Conservation (phyloP, 2,113 vertebrate genomes). For the Silurus meridionalis region DNA sequence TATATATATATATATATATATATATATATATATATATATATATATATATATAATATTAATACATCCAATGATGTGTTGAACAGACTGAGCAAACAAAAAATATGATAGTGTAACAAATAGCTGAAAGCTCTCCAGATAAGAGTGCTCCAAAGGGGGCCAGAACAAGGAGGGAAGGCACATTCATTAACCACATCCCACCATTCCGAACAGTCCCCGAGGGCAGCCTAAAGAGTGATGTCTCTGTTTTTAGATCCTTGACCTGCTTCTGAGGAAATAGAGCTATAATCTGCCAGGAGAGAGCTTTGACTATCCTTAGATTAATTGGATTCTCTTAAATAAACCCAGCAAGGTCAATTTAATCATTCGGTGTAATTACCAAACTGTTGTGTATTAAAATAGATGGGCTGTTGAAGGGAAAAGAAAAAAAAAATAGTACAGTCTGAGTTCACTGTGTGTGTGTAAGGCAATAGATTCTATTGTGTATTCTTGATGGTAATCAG, state of each 20-base stretch:
- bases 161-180: constrained; percentile 22
- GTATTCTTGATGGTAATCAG: background rate
- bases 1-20: too few relatives aligned
- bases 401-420: background rate
- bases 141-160: constrained; percentile 15
- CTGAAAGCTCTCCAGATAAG: constrained; percentile 46
- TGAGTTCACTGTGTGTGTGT: background rate
- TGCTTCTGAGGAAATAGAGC: constrained; percentile 59
- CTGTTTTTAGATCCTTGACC: constrained; percentile 57
- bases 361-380: constrained; percentile 73
- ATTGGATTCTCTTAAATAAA: constrained; percentile 68
- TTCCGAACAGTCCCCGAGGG: constrained; percentile 39
- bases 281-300: constrained; percentile 62
- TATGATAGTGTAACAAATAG: constrained; percentile 55
- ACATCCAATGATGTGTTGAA: constrained; percentile 6
- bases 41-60: too few relatives aligned
- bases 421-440: background rate
- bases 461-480: background rate
- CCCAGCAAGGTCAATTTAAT: constrained; percentile 73
- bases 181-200: constrained; percentile 44
- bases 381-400: constrained; percentile 53
- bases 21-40: too few relatives aligned
- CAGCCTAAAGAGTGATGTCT: constrained; percentile 52
- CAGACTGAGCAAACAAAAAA: constrained; percentile 33
- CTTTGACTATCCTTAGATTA: constrained; percentile 60